A percentile compares a stretch with the other conserved stretches of the same genome.
phyloP scores from a whole-genome alignment of 2,888 invertebrate genomes.

The Eledona agricola region DNA sequence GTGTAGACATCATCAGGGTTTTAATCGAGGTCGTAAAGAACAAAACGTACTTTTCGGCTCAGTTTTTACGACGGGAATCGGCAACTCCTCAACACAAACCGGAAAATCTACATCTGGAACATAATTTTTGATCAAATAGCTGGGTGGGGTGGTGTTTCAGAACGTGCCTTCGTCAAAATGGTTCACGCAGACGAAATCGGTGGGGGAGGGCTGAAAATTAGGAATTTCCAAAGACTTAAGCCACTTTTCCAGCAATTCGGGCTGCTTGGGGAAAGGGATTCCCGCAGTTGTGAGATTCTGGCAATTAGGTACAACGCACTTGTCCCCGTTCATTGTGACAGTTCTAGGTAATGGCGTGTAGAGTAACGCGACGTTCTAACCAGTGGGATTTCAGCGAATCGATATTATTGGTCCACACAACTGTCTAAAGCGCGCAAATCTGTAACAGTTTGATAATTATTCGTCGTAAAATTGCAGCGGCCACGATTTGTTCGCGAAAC shows the following conservation, averaged over 20 bases:
- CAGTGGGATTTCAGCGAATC: slow-evolving; percentile 37
- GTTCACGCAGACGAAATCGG: slow-evolving; percentile 53
- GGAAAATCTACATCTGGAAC: too few species aligned
- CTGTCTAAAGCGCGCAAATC: too few species aligned
- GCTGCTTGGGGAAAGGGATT: slow-evolving; percentile 52
- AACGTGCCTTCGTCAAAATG: slow-evolving; percentile 49
- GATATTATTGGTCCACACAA: too few species aligned
- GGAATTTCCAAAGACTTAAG: slow-evolving; percentile 47
- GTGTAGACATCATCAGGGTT: too few species aligned
- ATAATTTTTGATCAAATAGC: too few species aligned
- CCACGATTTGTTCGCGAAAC: too few species aligned
- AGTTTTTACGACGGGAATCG: too few species aligned
- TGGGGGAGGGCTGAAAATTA: slow-evolving; percentile 37
- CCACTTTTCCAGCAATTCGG: slow-evolving; percentile 49
- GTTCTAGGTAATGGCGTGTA: slow-evolving; percentile 42
- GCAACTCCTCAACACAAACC: too few species aligned
- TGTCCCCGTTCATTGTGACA: slow-evolving; percentile 33
- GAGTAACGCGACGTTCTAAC: slow-evolving; percentile 42
- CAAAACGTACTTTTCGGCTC: too few species aligned
- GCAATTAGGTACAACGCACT: slow-evolving; percentile 56
- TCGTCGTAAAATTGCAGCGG: too few species aligned
- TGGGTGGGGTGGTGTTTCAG: slow-evolving; percentile 17
- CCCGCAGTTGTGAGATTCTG: slow-evolving; percentile 47
- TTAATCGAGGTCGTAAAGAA: too few species aligned
- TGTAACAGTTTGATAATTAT: too few species aligned